Conservation (phyloP, 2,888 invertebrate genomes). For the Cryptus viduatorius region DNA sequence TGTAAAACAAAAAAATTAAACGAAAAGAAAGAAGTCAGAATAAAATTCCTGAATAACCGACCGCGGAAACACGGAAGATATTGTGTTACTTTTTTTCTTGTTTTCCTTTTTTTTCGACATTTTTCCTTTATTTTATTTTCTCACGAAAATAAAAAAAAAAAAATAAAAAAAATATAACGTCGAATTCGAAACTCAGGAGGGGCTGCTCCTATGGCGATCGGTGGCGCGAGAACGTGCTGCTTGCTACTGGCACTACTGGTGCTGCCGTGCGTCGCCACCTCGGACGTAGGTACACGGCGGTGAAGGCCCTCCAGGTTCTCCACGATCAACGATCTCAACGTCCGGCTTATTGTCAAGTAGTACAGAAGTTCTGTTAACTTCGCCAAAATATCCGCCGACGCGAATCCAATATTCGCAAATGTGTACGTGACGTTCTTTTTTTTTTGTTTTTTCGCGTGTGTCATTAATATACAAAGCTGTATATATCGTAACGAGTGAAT, state of each 20-base stretch:
- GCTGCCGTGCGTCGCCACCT: slow-evolving; percentile 71
- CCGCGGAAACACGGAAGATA: not conserved
- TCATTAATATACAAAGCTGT: too few relatives aligned
- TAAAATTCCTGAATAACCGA: not conserved
- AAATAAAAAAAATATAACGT: slow-evolving; percentile 8
- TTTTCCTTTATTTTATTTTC: not conserved
- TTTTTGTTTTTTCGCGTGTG: too few relatives aligned
- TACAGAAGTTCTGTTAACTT: not conserved
- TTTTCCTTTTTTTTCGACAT: not conserved
- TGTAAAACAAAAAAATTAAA: slow-evolving; percentile 8
- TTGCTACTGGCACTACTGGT: slow-evolving; percentile 50
- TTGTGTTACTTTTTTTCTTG: not conserved
- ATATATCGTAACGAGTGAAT: not conserved
- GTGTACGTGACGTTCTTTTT: too few relatives aligned
- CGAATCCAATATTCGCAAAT: too few relatives aligned
- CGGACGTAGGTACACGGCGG: slow-evolving; percentile 69
- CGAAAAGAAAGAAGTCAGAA: slow-evolving; percentile 12
- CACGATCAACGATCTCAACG: slow-evolving; percentile 49
- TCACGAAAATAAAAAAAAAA: not conserved
- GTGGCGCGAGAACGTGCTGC: slow-evolving; percentile 66
- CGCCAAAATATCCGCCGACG: too few relatives aligned
- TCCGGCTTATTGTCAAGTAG: slow-evolving; percentile 24
- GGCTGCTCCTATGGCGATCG: slow-evolving; percentile 65
- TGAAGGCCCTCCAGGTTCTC: slow-evolving; percentile 68
- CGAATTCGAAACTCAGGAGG: slow-evolving; percentile 58